phyloP scores from a whole-genome alignment of 2,113 vertebrate species.

The Catharus minimus region DNA sequence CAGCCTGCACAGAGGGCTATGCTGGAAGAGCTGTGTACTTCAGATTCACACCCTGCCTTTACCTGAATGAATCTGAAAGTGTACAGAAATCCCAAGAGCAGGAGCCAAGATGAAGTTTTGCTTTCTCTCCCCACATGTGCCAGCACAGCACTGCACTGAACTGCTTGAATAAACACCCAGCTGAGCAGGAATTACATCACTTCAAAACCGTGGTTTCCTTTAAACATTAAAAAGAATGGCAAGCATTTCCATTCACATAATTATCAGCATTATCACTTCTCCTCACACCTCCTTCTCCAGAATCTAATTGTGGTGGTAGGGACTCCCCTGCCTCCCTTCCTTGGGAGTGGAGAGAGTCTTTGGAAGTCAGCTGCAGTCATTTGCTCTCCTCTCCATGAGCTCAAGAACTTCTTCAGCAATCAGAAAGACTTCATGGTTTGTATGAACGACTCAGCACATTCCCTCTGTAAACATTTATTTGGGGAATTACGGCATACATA shows the following conservation, averaged over 20 bases:
- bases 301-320: background rate
- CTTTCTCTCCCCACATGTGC: background rate
- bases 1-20: background rate
- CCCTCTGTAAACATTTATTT: background rate
- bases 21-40: background rate
- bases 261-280: background rate
- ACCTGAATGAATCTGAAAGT: background rate
- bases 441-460: background rate
- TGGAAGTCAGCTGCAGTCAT: background rate
- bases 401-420: background rate
- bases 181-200: background rate
- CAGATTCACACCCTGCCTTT: background rate
- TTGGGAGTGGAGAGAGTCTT: background rate
- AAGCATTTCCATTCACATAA: background rate
- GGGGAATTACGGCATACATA: background rate
- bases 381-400: background rate
- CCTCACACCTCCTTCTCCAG: background rate
- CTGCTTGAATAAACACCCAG: slow-evolving; percentile 1
- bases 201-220: slow-evolving; percentile 4
- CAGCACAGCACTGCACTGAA: background rate
- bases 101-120: background rate
- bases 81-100: background rate
- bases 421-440: background rate
- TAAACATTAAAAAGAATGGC: background rate
- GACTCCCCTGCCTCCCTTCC: background rate